Evolutionary conservation across 1,140 invertebrate genomes (phyloP).

Genomic region (Globodera ellingtonae): DNA sequence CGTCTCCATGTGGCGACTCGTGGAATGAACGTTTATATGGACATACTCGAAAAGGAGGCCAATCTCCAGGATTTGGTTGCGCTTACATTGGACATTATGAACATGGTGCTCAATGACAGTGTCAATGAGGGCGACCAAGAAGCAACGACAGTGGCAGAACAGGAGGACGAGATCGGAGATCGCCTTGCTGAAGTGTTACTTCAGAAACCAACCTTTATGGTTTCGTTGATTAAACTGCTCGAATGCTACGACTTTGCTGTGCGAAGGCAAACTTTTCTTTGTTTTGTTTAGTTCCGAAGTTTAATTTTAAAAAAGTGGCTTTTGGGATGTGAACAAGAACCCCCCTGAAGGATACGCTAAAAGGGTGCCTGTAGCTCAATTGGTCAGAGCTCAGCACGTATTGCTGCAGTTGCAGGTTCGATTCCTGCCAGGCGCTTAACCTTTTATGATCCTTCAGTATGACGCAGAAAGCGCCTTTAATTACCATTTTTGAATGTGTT

Average conservation of each 20-base stretch:
- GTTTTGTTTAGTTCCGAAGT: too few relatives aligned
- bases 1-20: slow-evolving; percentile 91
- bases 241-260: slow-evolving; percentile 71
- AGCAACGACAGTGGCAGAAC: slow-evolving; percentile 67
- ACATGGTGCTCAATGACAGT: slow-evolving; percentile 81
- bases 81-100: slow-evolving; percentile 86
- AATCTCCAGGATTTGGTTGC: slow-evolving; percentile 87
- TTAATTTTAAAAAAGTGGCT: too few relatives aligned
- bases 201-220: slow-evolving; percentile 84
- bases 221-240: slow-evolving; percentile 80
- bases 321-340: too few relatives aligned
- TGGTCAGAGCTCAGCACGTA: too few relatives aligned
- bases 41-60: slow-evolving; percentile 75
- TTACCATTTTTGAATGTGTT: too few relatives aligned
- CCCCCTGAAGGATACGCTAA: too few relatives aligned
- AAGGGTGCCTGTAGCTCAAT: too few relatives aligned
- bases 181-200: slow-evolving; percentile 99
- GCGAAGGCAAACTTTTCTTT: slow-evolving; percentile 36
- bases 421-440: too few relatives aligned
- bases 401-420: too few relatives aligned
- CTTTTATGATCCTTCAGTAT: too few relatives aligned
- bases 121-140: slow-evolving; percentile 39
- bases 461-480: too few relatives aligned
- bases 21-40: slow-evolving; percentile 82
- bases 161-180: slow-evolving; percentile 74